Evolutionary conservation across 1,140 invertebrate genomes (phyloP), one percentile per base, ranked within the genome.

Genomic region (Drosophila parvula): DNA sequence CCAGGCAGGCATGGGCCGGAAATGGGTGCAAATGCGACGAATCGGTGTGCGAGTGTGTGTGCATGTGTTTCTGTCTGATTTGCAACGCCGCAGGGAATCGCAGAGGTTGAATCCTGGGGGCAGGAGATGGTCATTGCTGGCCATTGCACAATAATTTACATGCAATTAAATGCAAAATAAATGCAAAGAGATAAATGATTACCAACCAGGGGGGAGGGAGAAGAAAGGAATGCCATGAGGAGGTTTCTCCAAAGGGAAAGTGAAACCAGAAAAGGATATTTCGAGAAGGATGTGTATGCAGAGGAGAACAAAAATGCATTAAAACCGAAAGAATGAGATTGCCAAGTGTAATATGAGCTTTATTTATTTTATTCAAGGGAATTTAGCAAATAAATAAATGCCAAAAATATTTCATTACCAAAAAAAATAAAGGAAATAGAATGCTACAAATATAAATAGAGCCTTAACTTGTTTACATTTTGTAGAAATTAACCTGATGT

Each of bases 1-100:
- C 18, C 12, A 44, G 16, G 3, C 28, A 3, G 28, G 28, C 28
- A 6, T 16, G 5, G 10, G 4, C 18, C 75, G 79, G 82, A 86
- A 81, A 86, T 76, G 79, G 83, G 64, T 73, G 78, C 78, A 86
- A 86, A 86, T 86, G 82, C 69, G 74, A 86, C 78, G 77, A 85
- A 75, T 76, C 74, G 47, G 18, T 81, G 16, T 48, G 22, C n/a
- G 48, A 16, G n/a, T 50, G 45, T n/a, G 45, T 14, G 12, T 28
- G 34, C 27, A n/a, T 32, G 38, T 74, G 56, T 59, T 43, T 44
- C 27, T 62, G 68, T 60, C 62, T 61, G 74, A 75, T 75, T 75
- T 75, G 73, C 73, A 75, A 38, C 60, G 73, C 73, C 73, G 51
- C 73, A 75, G 73, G 73, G 73, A 65, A 65, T 75, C 60, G 50